These are phyloP conservation scores for Vespertilio murinus DNA, from an alignment of 2,797 vertebrate genomes.

Conservation along the genomic window DNA sequence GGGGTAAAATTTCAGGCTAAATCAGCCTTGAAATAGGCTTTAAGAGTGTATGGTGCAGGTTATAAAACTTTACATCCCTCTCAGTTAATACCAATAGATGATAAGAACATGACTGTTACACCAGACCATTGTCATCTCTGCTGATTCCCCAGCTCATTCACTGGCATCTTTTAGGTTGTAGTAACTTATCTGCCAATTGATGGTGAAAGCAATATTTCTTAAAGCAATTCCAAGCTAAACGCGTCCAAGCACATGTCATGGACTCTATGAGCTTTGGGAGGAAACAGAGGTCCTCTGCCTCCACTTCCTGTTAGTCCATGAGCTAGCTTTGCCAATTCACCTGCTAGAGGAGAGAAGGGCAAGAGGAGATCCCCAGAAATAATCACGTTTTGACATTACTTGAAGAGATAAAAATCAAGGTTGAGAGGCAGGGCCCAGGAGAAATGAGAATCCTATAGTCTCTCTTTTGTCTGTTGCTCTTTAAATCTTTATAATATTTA, in stretches of 20 bases:
- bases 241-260: background rate
- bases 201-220: background rate
- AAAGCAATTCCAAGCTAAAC: background rate
- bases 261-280: background rate
- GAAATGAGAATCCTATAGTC: background rate
- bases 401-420: background rate
- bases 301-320: background rate
- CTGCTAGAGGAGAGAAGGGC: background rate
- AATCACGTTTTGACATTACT: background rate
- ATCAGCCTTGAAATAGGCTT: conserved; percentile 30
- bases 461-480: background rate
- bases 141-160: background rate
- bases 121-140: background rate
- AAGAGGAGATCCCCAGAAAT: background rate
- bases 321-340: background rate
- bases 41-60: background rate
- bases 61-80: background rate
- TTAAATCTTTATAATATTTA: background rate
- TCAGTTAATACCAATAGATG: background rate
- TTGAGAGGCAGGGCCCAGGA: background rate
- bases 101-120: background rate
- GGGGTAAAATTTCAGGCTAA: conserved; percentile 10
- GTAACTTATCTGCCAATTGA: background rate
- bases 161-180: background rate
- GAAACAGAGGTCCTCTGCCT: background rate